phyloP scores from a whole-genome alignment of 1,140 invertebrate genomes.

The Drosophila willistoni region DNA sequence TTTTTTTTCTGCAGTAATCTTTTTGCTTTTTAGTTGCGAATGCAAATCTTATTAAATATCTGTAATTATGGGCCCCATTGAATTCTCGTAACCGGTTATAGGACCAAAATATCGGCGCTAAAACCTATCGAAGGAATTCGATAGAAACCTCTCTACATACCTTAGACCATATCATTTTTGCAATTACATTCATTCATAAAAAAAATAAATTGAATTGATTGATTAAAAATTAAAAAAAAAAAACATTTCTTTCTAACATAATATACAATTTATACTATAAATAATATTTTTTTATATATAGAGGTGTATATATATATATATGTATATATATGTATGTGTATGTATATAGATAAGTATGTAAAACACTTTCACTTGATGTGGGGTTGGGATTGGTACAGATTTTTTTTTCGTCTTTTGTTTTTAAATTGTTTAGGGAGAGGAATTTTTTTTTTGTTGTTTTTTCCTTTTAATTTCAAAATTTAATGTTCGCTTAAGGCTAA shows the following conservation, averaged over 20 bases:
- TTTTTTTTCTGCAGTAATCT: not conserved
- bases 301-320: conserved; percentile 11
- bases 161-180: not conserved
- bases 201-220: conserved; percentile 26
- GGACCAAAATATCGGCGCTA: not conserved
- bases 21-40: conserved; percentile 66
- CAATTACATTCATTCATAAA: conserved; percentile 24
- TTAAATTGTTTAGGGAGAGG: conserved; percentile 10
- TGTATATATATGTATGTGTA: conserved; percentile 9
- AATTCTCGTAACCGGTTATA: not conserved
- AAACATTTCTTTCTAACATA: not conserved
- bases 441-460: conserved; percentile 1
- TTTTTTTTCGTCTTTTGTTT: conserved; percentile 19
- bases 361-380: conserved; percentile 35
- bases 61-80: conserved; percentile 21
- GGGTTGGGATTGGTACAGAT: conserved; percentile 36
- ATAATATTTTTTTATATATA: conserved; percentile 26
- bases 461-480: conserved; percentile 14
- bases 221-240: conserved; percentile 1
- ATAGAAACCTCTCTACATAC: conserved; percentile 2
- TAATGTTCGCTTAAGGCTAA: conserved; percentile 41
- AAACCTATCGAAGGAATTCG: not conserved
- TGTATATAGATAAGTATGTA: conserved; percentile 31
- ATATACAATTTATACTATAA: conserved; percentile 25
- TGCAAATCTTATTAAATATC: conserved; percentile 54